Base-by-base conservation (phyloP, 2,797 vertebrate genomes). In the Manis pentadactyla region DNA sequence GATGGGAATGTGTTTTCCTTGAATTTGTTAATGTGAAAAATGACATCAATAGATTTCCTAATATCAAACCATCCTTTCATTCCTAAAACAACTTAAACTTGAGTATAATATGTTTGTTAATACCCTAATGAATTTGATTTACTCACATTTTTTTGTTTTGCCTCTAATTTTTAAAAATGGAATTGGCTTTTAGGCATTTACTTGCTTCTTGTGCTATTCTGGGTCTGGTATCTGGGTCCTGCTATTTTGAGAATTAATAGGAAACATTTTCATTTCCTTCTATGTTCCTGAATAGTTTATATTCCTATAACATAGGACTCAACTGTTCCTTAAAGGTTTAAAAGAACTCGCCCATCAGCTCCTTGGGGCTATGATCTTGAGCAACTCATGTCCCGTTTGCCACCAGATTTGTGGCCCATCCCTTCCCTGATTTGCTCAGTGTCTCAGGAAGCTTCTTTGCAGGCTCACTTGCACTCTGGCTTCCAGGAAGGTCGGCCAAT, bases 11-110 rank as follows among this genome's bases (percentile, higher is more conserved):
- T 1, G 79, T 74, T 81, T 31, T 29, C 31, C 53, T 66, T 92
- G 63, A 42, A 95, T 86, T 69, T 74, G 46, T 68, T 88, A 49
- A 61, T 8, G 27, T 78, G 77, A 93, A 93, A 55, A 82, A 39
- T 55, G 23, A 59, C 27, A 34, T 61, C 21, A 85, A 81, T 55
- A 3, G 53, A 23, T 49, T 95, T 93, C 57, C 51, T 71, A 90
- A 64, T 89, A 83, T 64, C 71, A 87, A 96, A 68, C 84, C 86
- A 91, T 94, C 96, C 89, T 89, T 85, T 88, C 90, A 94, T 93
- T 94, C 68, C 78, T 86, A 39, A 86, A 87, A 78, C 87, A 93
- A 94, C 94, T 83, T 87, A 81, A 84, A 94, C 21, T 77, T 51
- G 31, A 68, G 66, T 31, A 3, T 49, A 75, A 55, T 2, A 15